Conservation (phyloP, 2,797 vertebrate species). For the Malacoctenus gilli region DNA sequence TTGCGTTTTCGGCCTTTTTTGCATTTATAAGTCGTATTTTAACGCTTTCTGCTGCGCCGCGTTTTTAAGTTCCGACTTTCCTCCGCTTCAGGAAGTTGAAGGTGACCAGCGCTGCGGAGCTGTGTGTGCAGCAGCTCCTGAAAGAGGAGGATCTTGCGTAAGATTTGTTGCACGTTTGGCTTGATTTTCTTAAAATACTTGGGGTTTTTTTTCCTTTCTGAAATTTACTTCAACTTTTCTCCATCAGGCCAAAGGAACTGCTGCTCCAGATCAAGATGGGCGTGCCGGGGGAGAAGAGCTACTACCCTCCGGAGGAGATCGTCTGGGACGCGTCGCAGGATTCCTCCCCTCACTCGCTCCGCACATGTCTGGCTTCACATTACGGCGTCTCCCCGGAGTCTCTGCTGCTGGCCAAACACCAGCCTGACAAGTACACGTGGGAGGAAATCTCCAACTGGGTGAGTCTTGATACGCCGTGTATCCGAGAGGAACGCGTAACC, state of each 20-base stretch:
- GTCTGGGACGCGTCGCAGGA: constrained; percentile 88
- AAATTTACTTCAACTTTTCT: not conserved
- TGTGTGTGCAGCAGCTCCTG: constrained; percentile 88
- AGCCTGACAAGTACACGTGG: constrained; percentile 90
- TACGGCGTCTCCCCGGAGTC: constrained; percentile 87
- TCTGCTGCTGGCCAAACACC: constrained; percentile 91
- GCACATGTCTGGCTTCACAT: constrained; percentile 80
- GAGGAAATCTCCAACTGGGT: constrained; percentile 90
- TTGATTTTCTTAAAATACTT: too few species aligned
- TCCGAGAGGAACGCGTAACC: not conserved
- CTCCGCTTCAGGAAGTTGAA: constrained; percentile 86
- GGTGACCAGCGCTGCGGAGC: constrained; percentile 78
- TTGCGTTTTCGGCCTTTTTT: too few species aligned
- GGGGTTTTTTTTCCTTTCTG: too few species aligned
- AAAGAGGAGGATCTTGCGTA: constrained; percentile 90
- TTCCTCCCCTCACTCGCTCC: constrained; percentile 80
- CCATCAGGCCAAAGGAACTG: constrained; percentile 82
- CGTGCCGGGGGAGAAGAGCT: constrained; percentile 85
- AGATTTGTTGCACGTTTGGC: constrained; percentile 33
- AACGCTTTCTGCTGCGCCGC: not conserved
- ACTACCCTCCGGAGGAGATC: constrained; percentile 82
- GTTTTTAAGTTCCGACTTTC: constrained; percentile 14
- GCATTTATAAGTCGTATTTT: too few species aligned
- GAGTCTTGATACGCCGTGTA: too few species aligned
- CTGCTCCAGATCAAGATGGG: constrained; percentile 86